A percentile compares a stretch with the other conserved stretches of the same genome.
Conservation (phyloP, 1,140 invertebrate genomes). For the Drosophila ohnishii region DNA sequence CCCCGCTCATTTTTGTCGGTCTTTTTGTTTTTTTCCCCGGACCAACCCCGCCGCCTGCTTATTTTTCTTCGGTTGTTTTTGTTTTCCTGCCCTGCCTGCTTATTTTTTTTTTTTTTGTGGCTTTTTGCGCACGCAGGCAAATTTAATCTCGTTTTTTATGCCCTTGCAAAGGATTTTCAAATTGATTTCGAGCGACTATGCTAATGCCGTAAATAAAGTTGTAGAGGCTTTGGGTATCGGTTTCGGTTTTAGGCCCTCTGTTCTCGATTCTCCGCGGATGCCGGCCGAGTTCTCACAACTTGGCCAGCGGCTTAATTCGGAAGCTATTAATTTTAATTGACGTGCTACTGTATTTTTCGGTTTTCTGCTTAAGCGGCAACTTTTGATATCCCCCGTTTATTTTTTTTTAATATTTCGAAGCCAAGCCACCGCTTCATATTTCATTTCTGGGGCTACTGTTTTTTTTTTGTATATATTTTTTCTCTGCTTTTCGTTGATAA, state of each 20-base stretch:
- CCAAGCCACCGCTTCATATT: slow-evolving; percentile 31
- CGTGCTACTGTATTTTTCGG: slow-evolving; percentile 71
- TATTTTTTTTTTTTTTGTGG: slow-evolving; percentile 28
- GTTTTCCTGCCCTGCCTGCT: slow-evolving; percentile 30
- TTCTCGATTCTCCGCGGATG: slow-evolving; percentile 8
- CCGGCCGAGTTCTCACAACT: slow-evolving; percentile 30
- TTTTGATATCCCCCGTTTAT: slow-evolving; percentile 35
- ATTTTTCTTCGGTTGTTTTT: slow-evolving; percentile 30
- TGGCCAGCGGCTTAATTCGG: slow-evolving; percentile 65
- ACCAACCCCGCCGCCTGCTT: slow-evolving; percentile 4
- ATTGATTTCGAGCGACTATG: slow-evolving; percentile 69
- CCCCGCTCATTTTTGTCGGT: slow-evolving; percentile 56
- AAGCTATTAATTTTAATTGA: slow-evolving; percentile 81
- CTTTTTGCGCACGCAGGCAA: slow-evolving; percentile 66
- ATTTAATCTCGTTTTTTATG: slow-evolving; percentile 70
- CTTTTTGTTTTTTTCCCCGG: slow-evolving; percentile 57
- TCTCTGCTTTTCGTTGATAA: slow-evolving; percentile 19
- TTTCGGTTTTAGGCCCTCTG: slow-evolving; percentile 10
- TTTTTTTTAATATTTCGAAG: slow-evolving; percentile 37
- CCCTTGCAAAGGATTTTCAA: slow-evolving; percentile 77
- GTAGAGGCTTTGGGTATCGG: slow-evolving; percentile 34
- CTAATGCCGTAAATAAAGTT: slow-evolving; percentile 78
- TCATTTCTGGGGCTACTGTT: slow-evolving; percentile 38
- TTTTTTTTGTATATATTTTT: background rate
- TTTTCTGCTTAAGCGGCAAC: slow-evolving; percentile 41